These are phyloP conservation scores for Zoanthus sociatus DNA, from an alignment of 92 coral and sea anemone species.

Conservation along the genomic window DNA sequence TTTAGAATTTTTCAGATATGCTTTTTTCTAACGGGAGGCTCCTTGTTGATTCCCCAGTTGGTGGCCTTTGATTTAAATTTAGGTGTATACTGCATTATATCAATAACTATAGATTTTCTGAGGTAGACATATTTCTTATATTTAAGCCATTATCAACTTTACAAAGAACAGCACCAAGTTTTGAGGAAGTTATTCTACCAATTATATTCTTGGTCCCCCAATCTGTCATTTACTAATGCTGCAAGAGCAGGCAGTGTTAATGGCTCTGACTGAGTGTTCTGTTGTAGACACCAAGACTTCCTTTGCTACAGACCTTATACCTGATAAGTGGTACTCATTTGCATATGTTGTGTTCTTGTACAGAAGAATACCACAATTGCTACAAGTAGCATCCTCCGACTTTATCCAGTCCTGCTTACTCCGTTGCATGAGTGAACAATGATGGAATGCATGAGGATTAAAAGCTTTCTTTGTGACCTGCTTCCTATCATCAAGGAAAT, in stretches of 20 bases:
- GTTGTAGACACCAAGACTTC: conserved; percentile 16
- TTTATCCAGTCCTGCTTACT: conserved; percentile 40
- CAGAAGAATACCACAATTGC: conserved; percentile 53
- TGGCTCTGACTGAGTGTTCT: conserved; percentile 41
- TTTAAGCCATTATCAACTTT: conserved; percentile 6
- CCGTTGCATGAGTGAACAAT: not conserved
- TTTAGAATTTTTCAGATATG: conserved; percentile 2
- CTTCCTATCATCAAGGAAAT: not conserved
- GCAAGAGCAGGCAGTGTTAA: conserved; percentile 49
- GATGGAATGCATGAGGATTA: not conserved
- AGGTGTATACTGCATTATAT: conserved; percentile 9
- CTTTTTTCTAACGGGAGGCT: conserved; percentile 21
- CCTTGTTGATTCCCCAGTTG: conserved; percentile 37
- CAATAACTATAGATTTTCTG: conserved; percentile 19
- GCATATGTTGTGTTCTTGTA: conserved; percentile 30
- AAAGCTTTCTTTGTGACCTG: not conserved
- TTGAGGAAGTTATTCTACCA: conserved; percentile 27
- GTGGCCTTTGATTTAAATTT: conserved; percentile 12
- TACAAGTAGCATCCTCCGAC: conserved; percentile 36
- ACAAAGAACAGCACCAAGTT: conserved; percentile 13
- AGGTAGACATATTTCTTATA: not conserved
- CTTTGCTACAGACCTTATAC: not conserved
- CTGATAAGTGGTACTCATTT: not conserved
- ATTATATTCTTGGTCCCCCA: conserved; percentile 1
- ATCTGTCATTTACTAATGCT: conserved; percentile 25